Evolutionary conservation across 2,888 invertebrate genomes (phyloP).

Genomic region (Pandemis cinnamomeana): DNA sequence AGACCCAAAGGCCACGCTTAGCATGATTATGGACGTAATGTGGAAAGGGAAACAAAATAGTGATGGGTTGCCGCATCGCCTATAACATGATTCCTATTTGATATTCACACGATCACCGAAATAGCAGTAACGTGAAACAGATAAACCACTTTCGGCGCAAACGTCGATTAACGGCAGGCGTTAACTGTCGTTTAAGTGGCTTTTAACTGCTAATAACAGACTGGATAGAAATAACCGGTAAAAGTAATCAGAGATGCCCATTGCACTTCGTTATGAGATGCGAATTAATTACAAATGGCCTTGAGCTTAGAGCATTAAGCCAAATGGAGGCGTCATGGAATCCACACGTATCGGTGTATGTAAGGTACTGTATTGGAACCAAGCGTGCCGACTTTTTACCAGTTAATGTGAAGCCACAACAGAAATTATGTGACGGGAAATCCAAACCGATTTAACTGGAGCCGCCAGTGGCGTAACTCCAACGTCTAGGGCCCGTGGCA

Average conservation of each 20-base stretch:
- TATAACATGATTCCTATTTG: neutral
- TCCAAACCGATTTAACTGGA: no score
- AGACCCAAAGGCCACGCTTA: no score
- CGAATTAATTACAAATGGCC: neutral
- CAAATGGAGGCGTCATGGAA: neutral
- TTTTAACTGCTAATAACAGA: constrained; percentile 2
- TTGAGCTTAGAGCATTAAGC: neutral
- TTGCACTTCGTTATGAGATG: neutral
- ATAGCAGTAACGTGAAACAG: neutral
- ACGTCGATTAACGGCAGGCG: neutral
- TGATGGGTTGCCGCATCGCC: no score
- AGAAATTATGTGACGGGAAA: no score
- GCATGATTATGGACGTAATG: no score
- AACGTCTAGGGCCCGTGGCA: no score
- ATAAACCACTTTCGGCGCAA: neutral
- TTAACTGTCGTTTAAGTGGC: neutral
- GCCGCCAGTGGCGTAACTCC: no score
- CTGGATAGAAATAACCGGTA: neutral
- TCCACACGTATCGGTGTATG: no score
- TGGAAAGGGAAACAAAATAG: no score
- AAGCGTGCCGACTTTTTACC: no score
- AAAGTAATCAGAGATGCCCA: neutral
- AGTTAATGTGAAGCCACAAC: no score
- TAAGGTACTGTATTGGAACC: no score
- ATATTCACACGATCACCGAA: neutral